phyloP scores from a whole-genome alignment of 92 coral and sea anemone genomes.

The Montipora capitata region DNA sequence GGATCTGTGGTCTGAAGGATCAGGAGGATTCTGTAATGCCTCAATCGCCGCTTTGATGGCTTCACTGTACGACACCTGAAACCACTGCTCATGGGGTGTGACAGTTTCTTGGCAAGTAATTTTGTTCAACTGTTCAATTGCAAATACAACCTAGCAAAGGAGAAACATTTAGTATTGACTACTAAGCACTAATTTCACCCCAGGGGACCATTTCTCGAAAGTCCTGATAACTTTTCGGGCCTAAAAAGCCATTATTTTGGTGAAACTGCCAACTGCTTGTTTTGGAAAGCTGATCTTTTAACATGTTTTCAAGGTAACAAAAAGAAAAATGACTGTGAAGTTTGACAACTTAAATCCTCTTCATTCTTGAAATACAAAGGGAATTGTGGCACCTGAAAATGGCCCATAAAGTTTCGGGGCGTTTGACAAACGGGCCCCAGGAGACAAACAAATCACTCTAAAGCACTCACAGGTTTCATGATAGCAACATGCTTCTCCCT shows the following conservation, averaged over 20 bases:
- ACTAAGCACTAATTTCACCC: not conserved
- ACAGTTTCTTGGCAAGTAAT: conserved; percentile 90
- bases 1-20: conserved; percentile 89
- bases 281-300: too few relatives aligned
- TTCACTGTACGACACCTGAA: conserved; percentile 86
- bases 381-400: too few relatives aligned
- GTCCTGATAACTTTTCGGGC: too few relatives aligned
- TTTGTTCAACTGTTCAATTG: conserved; percentile 92
- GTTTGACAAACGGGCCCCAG: too few relatives aligned
- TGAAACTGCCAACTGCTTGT: too few relatives aligned
- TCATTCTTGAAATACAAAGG: too few relatives aligned
- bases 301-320: too few relatives aligned
- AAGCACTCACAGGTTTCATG: conserved; percentile 95
- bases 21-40: conserved; percentile 88
- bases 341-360: too few relatives aligned
- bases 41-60: conserved; percentile 87
- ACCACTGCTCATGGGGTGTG: conserved; percentile 99
- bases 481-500: conserved; percentile 95
- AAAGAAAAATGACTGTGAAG: too few relatives aligned
- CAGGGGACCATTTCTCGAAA: too few relatives aligned
- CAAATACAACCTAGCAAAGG: conserved; percentile 88
- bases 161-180: not conserved
- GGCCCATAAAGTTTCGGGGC: too few relatives aligned
- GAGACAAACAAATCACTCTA: not conserved
- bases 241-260: too few relatives aligned